Evolutionary conservation across 2,888 invertebrate genomes (phyloP).

Genomic region (Macrostomum cliftonense): DNA sequence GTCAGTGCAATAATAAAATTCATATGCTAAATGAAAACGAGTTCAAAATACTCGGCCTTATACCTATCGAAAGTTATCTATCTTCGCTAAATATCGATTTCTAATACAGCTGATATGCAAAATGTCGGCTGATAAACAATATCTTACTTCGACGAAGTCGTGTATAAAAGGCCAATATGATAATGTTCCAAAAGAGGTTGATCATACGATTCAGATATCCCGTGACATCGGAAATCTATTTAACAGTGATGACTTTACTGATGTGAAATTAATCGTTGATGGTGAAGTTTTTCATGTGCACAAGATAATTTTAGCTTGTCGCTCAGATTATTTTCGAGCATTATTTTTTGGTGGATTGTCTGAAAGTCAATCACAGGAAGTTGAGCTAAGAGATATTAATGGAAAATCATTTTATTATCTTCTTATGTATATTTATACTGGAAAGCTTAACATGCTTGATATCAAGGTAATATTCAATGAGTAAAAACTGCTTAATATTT

Average conservation of each 20-base stretch:
- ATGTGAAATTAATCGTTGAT: conserved; percentile 68
- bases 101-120: no score
- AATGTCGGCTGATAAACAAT: no score
- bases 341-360: conserved; percentile 47
- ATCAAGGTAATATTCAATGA: conserved; percentile 45
- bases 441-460: conserved; percentile 46
- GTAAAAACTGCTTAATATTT: no score
- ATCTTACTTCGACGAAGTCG: no score
- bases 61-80: no score
- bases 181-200: no score
- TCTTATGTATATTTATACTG: conserved; percentile 82
- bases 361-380: conserved; percentile 49
- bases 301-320: conserved; percentile 70
- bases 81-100: no score
- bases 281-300: conserved; percentile 51
- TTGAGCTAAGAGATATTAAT: conserved; percentile 58
- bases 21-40: no score
- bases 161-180: no score
- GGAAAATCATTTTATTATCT: conserved; percentile 43
- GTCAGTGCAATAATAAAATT: no score
- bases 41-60: no score
- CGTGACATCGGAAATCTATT: conserved; percentile 41
- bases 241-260: conserved; percentile 68
- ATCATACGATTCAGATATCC: no score
- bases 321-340: conserved; percentile 77